A percentile compares a stretch with the other conserved stretches of the same genome.
phyloP scores from a whole-genome alignment of 2,888 invertebrate species.

The Xanthia icteritia region DNA sequence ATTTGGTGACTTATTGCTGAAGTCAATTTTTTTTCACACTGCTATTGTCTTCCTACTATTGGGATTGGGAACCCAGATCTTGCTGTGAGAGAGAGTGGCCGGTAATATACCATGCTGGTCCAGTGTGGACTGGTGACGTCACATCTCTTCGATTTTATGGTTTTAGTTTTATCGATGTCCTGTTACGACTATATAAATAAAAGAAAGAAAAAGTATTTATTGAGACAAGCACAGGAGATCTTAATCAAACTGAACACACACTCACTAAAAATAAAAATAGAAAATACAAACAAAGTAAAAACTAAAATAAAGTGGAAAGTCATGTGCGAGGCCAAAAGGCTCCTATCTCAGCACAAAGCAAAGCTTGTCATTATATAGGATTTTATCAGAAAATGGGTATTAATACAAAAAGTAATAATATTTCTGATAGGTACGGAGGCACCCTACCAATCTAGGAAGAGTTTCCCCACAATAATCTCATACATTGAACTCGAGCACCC shows the following conservation, averaged over 20 bases:
- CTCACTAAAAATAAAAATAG: no score
- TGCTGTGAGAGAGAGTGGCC: neutral
- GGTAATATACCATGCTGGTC: neutral
- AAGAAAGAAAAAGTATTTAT: no score
- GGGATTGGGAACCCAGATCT: no score
- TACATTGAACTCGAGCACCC: slow-evolving; percentile 16
- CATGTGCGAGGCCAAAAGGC: no score
- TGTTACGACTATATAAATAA: neutral
- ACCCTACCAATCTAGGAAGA: slow-evolving; percentile 5
- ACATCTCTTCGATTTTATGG: neutral
- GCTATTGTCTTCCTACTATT: neutral
- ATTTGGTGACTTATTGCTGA: neutral
- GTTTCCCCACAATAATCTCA: slow-evolving; percentile 20
- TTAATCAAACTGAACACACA: no score
- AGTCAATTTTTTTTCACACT: neutral
- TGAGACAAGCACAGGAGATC: no score
- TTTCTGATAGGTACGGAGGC: neutral
- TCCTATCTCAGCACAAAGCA: no score
- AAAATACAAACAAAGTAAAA: no score
- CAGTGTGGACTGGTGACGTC: neutral
- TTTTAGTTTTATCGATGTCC: neutral
- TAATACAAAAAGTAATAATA: neutral
- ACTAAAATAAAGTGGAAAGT: no score
- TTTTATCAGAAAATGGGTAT: neutral
- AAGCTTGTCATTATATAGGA: no score